Conservation (phyloP, 2,888 invertebrate species). For the Himalopsyche japonica region DNA sequence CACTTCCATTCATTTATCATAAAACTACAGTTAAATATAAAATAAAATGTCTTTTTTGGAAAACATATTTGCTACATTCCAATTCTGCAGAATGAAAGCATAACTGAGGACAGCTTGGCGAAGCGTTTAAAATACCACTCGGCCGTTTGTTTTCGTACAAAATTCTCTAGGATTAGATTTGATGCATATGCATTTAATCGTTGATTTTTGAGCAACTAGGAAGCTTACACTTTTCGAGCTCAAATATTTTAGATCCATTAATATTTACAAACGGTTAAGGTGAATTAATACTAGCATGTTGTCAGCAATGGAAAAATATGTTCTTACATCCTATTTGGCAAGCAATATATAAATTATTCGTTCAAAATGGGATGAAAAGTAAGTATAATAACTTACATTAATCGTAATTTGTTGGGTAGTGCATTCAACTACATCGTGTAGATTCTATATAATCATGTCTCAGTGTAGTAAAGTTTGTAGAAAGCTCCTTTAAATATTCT, state of each 20-base stretch:
- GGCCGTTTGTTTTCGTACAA: constrained; percentile 23
- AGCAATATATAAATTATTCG: too few relatives aligned
- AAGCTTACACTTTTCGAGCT: neutral
- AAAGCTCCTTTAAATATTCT: too few relatives aligned
- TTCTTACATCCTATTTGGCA: too few relatives aligned
- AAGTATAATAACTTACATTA: neutral
- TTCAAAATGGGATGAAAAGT: neutral
- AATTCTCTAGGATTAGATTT: constrained; percentile 25
- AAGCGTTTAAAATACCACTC: constrained; percentile 24
- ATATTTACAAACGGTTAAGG: neutral
- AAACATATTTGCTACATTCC: neutral
- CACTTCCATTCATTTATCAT: too few relatives aligned
- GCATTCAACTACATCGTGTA: too few relatives aligned
- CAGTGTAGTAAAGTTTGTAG: too few relatives aligned
- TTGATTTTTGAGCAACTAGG: constrained; percentile 24
- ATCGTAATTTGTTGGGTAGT: too few relatives aligned
- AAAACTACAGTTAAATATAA: too few relatives aligned
- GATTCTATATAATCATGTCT: too few relatives aligned
- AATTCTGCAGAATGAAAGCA: neutral
- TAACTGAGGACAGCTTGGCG: neutral
- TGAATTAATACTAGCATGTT: neutral
- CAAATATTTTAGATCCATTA: neutral
- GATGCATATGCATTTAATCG: constrained; percentile 39
- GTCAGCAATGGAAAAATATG: too few relatives aligned
- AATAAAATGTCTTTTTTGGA: neutral